A percentile compares a stretch with the other conserved stretches of the same genome.
Evolutionary conservation across 2,113 vertebrate genomes (phyloP).

Genomic region (Burhinus oedicnemus): DNA sequence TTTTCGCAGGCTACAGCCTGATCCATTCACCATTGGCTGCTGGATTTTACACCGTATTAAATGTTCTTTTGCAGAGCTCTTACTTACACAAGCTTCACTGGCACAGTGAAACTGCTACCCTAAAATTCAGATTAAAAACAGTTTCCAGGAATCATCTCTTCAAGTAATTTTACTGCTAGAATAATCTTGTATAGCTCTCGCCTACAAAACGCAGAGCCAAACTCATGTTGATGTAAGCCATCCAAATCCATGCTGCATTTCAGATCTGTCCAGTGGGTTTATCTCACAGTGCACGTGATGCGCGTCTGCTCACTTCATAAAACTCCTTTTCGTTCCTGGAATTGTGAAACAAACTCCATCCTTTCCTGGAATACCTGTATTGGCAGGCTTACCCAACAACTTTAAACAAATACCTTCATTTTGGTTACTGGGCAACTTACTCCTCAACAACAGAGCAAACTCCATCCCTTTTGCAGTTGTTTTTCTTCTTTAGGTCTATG

Average conservation of each 20-base stretch:
- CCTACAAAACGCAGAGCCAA: neutral
- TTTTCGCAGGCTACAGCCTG: neutral
- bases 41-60: neutral
- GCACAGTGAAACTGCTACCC: neutral
- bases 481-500: neutral
- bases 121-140: neutral
- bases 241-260: neutral
- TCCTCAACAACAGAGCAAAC: neutral
- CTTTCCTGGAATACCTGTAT: constrained; percentile 39
- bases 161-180: neutral
- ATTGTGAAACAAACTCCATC: neutral
- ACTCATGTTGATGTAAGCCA: neutral
- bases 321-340: neutral
- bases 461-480: neutral
- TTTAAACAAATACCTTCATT: neutral
- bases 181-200: neutral
- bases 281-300: neutral
- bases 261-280: neutral
- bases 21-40: neutral
- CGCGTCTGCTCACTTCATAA: neutral
- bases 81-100: neutral
- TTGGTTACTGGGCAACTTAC: neutral
- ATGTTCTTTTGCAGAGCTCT: neutral
- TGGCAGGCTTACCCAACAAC: neutral
- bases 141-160: neutral